phyloP scores from a whole-genome alignment of 2,113 vertebrate species.

The Conger conger region DNA sequence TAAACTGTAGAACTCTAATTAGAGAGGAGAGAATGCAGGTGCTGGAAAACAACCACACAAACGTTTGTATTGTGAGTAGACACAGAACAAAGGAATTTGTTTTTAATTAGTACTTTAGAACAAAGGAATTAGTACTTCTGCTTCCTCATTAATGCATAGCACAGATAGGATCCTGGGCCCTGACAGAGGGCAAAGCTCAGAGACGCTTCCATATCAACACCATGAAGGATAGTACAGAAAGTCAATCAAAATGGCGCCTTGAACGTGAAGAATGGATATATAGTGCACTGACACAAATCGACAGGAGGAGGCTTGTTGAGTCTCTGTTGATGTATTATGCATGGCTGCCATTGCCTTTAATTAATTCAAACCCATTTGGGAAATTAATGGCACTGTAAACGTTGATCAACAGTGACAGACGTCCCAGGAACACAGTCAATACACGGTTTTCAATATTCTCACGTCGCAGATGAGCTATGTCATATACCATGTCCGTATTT shows the following conservation, averaged over 20 bases:
- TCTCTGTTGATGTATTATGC: conserved; percentile 23
- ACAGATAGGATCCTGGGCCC: background rate
- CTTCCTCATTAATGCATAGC: background rate
- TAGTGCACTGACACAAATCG: conserved; percentile 3
- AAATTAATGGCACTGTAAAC: conserved; percentile 49
- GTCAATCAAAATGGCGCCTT: background rate
- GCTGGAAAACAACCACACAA: background rate
- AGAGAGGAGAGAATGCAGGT: background rate
- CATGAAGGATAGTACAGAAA: background rate
- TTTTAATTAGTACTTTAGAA: too few relatives aligned
- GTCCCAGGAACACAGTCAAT: conserved; percentile 27
- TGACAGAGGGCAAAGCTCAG: background rate
- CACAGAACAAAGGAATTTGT: background rate
- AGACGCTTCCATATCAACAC: background rate
- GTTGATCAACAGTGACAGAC: conserved; percentile 46
- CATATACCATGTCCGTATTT: background rate
- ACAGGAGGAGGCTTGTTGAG: conserved; percentile 10
- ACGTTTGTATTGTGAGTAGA: background rate
- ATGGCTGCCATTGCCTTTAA: conserved; percentile 29
- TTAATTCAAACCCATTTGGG: conserved; percentile 36
- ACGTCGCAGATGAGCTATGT: background rate
- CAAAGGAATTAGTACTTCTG: background rate
- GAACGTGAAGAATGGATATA: background rate
- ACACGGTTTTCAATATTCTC: conserved; percentile 33
- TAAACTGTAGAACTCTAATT: background rate